phyloP scores from a whole-genome alignment of 2,113 vertebrate species.

The Condylura cristata region DNA sequence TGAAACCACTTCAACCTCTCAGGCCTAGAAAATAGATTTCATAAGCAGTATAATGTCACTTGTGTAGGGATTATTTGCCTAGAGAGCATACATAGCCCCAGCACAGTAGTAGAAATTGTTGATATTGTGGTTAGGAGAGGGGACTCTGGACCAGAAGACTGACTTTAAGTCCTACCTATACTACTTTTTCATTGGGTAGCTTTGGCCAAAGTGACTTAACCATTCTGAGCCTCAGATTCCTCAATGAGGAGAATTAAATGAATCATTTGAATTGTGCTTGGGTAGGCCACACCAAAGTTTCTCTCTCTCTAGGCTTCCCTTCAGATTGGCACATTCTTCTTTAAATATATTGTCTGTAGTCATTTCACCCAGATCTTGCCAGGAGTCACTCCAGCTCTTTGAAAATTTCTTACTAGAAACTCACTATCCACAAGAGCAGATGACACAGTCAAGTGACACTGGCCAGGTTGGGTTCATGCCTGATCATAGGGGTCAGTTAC shows the following conservation, averaged over 20 bases:
- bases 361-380: not conserved
- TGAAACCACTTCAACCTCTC: not conserved
- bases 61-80: not conserved
- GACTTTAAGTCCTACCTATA: not conserved
- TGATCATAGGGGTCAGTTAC: not conserved
- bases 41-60: not conserved
- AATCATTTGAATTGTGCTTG: not conserved
- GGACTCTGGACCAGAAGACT: not conserved
- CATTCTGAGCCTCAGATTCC: not conserved
- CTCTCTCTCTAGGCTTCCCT: not conserved
- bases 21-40: not conserved
- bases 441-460: not conserved
- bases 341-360: not conserved
- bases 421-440: not conserved
- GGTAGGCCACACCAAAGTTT: not conserved
- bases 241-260: not conserved
- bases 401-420: not conserved
- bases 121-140: not conserved
- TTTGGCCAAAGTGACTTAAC: not conserved
- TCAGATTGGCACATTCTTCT: not conserved
- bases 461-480: not conserved
- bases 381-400: not conserved
- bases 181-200: not conserved
- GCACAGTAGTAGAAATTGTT: not conserved
- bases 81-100: not conserved